Evolutionary conservation across 2,888 invertebrate genomes (phyloP).

Genomic region (Drosophila macrospina): DNA sequence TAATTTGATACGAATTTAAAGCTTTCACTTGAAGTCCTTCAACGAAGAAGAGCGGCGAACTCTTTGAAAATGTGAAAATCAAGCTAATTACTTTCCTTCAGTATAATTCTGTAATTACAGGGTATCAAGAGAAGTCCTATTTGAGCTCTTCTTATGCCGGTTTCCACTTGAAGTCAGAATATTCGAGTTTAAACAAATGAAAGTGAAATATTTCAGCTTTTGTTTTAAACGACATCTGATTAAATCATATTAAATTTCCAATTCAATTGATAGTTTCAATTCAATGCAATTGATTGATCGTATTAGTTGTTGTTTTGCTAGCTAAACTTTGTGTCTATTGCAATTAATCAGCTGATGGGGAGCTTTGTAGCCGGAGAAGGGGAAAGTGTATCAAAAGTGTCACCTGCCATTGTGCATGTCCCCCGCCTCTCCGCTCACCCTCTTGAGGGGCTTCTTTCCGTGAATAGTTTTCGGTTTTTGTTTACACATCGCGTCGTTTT

Average conservation of each 20-base stretch:
- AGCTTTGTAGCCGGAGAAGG: too few species aligned
- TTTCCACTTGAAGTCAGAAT: neutral
- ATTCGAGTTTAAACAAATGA: constrained; percentile 8
- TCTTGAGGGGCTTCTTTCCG: constrained; percentile 59
- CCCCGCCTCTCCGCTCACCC: constrained; percentile 8
- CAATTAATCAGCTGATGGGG: constrained; percentile 11
- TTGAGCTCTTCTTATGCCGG: neutral
- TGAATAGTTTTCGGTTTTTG: constrained; percentile 53
- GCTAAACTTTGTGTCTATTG: constrained; percentile 2
- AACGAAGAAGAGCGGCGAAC: too few species aligned
- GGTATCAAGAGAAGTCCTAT: too few species aligned
- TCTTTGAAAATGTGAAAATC: too few species aligned
- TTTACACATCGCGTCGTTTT: constrained; percentile 45
- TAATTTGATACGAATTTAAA: neutral
- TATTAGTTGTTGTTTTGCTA: constrained; percentile 11
- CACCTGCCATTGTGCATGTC: constrained; percentile 1
- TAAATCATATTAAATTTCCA: constrained; percentile 7
- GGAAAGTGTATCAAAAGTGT: constrained; percentile 12
- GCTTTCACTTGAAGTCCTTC: too few species aligned
- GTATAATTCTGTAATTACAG: too few species aligned
- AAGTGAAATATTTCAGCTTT: neutral
- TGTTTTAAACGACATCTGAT: constrained; percentile 10
- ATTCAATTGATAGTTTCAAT: constrained; percentile 37
- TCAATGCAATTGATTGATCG: constrained; percentile 16
- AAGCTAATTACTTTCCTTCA: too few species aligned